These are phyloP conservation scores for Dioctria linearis DNA, from an alignment of 2,888 invertebrate species.

Conservation along the genomic window DNA sequence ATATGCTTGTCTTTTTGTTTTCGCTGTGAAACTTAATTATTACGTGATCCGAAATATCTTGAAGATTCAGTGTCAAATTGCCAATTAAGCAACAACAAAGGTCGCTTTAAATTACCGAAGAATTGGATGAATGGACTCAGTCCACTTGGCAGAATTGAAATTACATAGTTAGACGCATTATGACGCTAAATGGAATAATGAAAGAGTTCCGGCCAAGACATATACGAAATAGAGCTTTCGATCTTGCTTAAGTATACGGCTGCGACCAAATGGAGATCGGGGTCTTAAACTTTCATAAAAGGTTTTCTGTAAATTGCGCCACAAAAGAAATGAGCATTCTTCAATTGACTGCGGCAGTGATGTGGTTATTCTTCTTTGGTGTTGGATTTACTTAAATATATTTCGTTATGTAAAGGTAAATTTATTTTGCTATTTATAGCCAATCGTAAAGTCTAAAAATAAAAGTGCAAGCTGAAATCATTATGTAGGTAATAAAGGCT, in stretches of 20 bases:
- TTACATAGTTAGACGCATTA: conserved; percentile 44
- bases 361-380: too few relatives aligned
- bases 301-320: conserved; percentile 9
- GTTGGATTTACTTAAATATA: too few relatives aligned
- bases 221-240: conserved; percentile 11
- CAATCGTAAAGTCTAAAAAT: too few relatives aligned
- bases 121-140: conserved; percentile 47
- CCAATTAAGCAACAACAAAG: conserved; percentile 20
- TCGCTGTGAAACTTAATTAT: not conserved
- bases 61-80: conserved; percentile 22
- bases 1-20: too few relatives aligned
- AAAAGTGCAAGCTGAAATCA: too few relatives aligned
- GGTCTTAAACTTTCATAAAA: conserved; percentile 24
- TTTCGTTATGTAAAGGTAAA: too few relatives aligned
- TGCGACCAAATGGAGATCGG: not conserved
- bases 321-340: conserved; percentile 1
- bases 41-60: conserved; percentile 3
- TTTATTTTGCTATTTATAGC: too few relatives aligned
- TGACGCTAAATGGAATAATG: conserved; percentile 42
- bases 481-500: too few relatives aligned
- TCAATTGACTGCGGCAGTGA: too few relatives aligned
- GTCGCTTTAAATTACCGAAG: conserved; percentile 40
- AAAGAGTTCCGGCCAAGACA: conserved; percentile 38
- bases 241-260: not conserved
- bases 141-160: conserved; percentile 48